Percentiles rank a stretch among this genome's conserved stretches.
Conservation (phyloP, 2,797 vertebrate species). For the Peromyscus attwateri region DNA sequence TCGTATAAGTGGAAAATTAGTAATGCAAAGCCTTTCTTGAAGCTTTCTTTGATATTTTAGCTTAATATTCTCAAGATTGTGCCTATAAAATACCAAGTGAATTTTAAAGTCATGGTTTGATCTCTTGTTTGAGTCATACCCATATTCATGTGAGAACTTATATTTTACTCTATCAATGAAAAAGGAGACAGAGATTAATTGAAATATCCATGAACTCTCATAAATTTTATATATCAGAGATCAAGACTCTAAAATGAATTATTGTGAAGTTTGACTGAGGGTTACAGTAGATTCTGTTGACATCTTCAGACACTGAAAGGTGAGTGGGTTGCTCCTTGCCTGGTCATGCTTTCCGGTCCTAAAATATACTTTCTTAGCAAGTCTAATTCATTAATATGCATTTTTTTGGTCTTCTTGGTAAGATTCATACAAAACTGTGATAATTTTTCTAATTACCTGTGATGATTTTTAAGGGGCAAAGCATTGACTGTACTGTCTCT, state of each 20-base stretch:
- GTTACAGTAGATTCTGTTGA: background rate
- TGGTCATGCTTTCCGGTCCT: background rate
- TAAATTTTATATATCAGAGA: background rate
- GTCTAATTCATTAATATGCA: background rate
- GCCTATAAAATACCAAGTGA: background rate
- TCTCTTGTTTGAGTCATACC: background rate
- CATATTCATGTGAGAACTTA: background rate
- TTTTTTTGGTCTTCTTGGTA: background rate
- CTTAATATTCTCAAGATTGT: conserved; percentile 10
- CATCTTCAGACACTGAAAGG: conserved; percentile 1
- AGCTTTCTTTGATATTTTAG: background rate
- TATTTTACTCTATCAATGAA: background rate
- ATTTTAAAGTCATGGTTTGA: background rate
- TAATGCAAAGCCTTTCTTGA: background rate
- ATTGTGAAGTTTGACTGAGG: background rate
- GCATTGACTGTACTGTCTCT: background rate
- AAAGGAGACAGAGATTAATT: background rate
- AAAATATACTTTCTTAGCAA: background rate
- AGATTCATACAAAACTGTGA: background rate
- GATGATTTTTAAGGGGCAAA: background rate
- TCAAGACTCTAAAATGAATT: conserved; percentile 4
- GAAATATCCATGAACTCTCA: background rate
- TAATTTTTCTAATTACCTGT: background rate
- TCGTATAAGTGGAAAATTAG: background rate
- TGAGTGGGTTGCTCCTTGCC: background rate